Conservation (phyloP, 1,140 invertebrate species). For the Pseudomyrmex gracilis region DNA sequence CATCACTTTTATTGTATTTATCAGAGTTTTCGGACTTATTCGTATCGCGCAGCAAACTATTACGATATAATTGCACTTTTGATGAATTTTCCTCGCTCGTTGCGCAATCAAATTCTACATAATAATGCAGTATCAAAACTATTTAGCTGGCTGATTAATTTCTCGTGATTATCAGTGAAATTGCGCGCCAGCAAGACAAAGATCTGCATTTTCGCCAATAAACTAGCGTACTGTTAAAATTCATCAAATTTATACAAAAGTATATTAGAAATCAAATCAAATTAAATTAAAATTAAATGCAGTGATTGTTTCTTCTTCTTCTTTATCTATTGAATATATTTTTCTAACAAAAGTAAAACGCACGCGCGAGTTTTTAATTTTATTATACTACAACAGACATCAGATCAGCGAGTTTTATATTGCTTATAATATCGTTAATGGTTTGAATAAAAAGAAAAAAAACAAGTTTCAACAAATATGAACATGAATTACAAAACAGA, state of each 20-base stretch:
- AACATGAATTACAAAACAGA: background rate
- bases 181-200: slow-evolving; percentile 19
- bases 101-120: slow-evolving; percentile 25
- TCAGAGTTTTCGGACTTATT: slow-evolving; percentile 11
- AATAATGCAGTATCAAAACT: slow-evolving; percentile 51
- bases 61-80: slow-evolving; percentile 55
- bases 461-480: background rate
- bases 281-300: background rate
- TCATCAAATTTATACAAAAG: slow-evolving; percentile 7
- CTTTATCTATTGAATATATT: no score
- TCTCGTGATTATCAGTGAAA: slow-evolving; percentile 43
- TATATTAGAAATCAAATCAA: slow-evolving; percentile 31
- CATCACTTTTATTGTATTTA: slow-evolving; percentile 35
- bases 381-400: background rate
- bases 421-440: background rate
- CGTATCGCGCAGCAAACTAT: background rate
- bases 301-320: no score
- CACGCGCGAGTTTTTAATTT: background rate
- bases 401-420: background rate
- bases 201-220: background rate
- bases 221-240: slow-evolving; percentile 18
- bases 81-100: slow-evolving; percentile 39
- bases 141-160: slow-evolving; percentile 52
- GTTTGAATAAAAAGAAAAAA: background rate
- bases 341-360: no score